Evolutionary conservation across 1,140 invertebrate species (phyloP).

Genomic region (Drosophila hydei): DNA sequence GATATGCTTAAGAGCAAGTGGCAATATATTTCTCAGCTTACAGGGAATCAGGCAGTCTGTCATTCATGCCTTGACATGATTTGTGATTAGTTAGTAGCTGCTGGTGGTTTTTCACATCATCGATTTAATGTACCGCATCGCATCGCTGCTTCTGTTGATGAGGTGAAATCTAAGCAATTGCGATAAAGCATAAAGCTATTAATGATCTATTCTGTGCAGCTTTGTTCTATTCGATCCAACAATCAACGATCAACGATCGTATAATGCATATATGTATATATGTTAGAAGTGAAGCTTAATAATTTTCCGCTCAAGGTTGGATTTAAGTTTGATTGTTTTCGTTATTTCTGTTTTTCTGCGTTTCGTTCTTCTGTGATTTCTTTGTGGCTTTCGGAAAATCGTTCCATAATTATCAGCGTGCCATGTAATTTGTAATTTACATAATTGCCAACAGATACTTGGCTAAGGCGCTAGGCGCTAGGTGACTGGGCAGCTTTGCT

Average conservation of each 20-base stretch:
- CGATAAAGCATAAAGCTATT: slow-evolving; percentile 42
- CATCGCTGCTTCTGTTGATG: slow-evolving; percentile 76
- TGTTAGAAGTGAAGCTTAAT: slow-evolving; percentile 1
- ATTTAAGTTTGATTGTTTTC: slow-evolving; percentile 62
- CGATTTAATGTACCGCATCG: slow-evolving; percentile 73
- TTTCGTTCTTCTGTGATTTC: slow-evolving; percentile 27
- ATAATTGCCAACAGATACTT: slow-evolving; percentile 57
- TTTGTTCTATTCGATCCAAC: slow-evolving; percentile 7
- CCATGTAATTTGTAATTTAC: slow-evolving; percentile 80
- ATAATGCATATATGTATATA: background rate
- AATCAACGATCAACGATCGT: no score
- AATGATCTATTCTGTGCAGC: slow-evolving; percentile 19
- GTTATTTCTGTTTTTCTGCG: slow-evolving; percentile 40
- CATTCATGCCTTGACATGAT: background rate
- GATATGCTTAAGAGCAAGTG: background rate
- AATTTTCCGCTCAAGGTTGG: slow-evolving; percentile 63
- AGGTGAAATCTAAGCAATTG: slow-evolving; percentile 72
- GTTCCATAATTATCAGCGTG: slow-evolving; percentile 73
- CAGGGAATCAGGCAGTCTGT: background rate
- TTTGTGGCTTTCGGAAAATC: slow-evolving; percentile 71
- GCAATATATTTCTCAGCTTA: background rate
- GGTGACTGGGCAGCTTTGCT: slow-evolving; percentile 25
- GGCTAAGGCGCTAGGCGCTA: slow-evolving; percentile 14
- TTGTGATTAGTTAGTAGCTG: slow-evolving; percentile 13
- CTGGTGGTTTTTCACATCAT: slow-evolving; percentile 75